Percentiles rank a stretch among this genome's conserved stretches.
Conservation (phyloP, 2,113 vertebrate species). For the Cyanoliseus patagonus region DNA sequence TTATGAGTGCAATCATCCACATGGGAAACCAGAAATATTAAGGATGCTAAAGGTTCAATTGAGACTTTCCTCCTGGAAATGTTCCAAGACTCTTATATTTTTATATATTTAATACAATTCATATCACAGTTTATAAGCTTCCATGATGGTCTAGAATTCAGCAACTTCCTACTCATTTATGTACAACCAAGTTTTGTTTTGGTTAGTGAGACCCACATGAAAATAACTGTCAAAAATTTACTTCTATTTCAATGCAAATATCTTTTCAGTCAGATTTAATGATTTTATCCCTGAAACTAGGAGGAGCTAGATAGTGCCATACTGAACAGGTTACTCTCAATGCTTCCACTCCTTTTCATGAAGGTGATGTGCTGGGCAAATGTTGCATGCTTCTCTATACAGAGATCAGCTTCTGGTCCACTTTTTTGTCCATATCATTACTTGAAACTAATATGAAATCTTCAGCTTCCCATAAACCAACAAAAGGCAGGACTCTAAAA, state of each 20-base stretch:
- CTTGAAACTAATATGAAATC: neutral
- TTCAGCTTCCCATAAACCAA: neutral
- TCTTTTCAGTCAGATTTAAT: neutral
- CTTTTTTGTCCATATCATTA: neutral
- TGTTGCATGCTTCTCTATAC: neutral
- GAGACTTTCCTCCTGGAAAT: constrained; percentile 36
- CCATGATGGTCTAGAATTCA: neutral
- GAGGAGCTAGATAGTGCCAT: neutral
- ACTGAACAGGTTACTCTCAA: neutral
- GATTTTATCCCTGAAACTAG: neutral
- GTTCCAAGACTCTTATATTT: constrained; percentile 10
- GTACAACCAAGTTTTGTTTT: neutral
- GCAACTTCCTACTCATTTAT: neutral
- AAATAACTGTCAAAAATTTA: neutral
- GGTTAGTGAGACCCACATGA: neutral
- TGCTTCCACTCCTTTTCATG: neutral
- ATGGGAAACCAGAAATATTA: constrained; percentile 63
- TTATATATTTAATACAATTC: neutral
- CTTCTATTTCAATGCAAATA: neutral
- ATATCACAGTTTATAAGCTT: neutral
- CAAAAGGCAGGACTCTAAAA: neutral
- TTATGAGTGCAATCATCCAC: constrained; percentile 49
- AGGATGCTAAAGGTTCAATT: constrained; percentile 61
- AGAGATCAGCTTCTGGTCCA: neutral
- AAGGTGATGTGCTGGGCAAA: neutral